Conservation (phyloP, 92 coral and sea anemone genomes). For the Phymanthus crucifer region DNA sequence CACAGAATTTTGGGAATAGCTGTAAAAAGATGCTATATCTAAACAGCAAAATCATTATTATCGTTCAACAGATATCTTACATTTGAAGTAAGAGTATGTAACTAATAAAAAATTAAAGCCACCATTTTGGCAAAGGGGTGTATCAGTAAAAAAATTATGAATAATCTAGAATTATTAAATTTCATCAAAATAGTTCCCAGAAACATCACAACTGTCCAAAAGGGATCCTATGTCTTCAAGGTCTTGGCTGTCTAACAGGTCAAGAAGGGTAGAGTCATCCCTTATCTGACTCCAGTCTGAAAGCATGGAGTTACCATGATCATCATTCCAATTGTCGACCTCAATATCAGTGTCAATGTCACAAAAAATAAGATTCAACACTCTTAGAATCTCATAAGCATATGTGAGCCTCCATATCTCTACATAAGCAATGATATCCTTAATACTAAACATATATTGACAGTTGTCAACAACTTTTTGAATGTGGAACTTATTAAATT, state of each 20-base stretch:
- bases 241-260: slow-evolving; percentile 43
- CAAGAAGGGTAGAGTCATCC: slow-evolving; percentile 45
- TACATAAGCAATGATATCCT: slow-evolving; percentile 37
- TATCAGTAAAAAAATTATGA: too few species aligned
- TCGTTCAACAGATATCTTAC: too few species aligned
- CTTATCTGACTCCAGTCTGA: slow-evolving; percentile 46
- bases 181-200: too few species aligned
- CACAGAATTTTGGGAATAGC: too few species aligned
- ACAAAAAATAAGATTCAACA: slow-evolving; percentile 7
- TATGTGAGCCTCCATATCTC: slow-evolving; percentile 54
- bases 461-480: slow-evolving; percentile 41
- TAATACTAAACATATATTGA: slow-evolving; percentile 35
- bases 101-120: too few species aligned
- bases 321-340: slow-evolving; percentile 14
- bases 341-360: slow-evolving; percentile 20
- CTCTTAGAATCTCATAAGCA: slow-evolving; percentile 14
- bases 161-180: too few species aligned
- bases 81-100: too few species aligned
- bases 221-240: slow-evolving; percentile 20
- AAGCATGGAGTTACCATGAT: slow-evolving; percentile 14
- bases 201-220: slow-evolving; percentile 23
- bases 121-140: too few species aligned
- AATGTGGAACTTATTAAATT: slow-evolving; percentile 52
- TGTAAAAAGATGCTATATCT: too few species aligned
- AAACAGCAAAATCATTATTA: too few species aligned